These are phyloP conservation scores for Heliconius eleuchia DNA, from an alignment of 1,140 invertebrate genomes.

Conservation along the genomic window DNA sequence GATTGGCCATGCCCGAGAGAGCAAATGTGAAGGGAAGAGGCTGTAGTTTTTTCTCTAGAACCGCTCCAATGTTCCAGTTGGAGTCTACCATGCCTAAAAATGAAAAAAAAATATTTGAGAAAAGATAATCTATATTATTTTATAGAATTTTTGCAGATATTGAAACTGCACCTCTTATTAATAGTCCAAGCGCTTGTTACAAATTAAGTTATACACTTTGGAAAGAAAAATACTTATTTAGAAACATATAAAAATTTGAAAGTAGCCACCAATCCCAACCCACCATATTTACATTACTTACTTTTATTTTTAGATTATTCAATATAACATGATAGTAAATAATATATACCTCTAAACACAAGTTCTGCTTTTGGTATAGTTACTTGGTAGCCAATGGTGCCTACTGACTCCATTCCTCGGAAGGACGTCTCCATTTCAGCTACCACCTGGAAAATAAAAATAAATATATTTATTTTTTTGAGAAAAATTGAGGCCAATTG, in stretches of 20 bases:
- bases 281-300: no score
- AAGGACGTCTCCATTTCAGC: slow-evolving; percentile 94
- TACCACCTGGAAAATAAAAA: slow-evolving; percentile 83
- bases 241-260: no score
- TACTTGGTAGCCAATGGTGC: slow-evolving; percentile 96
- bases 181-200: no score
- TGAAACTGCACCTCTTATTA: no score
- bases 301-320: no score
- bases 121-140: neutral
- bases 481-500: neutral
- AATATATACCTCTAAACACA: slow-evolving; percentile 91
- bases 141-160: no score
- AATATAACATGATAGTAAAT: no score
- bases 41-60: slow-evolving; percentile 95
- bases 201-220: no score
- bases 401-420: slow-evolving; percentile 94
- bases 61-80: slow-evolving; percentile 97
- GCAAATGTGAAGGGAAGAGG: slow-evolving; percentile 97
- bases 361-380: slow-evolving; percentile 98
- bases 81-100: slow-evolving; percentile 92
- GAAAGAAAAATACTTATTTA: no score
- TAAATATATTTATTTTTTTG: neutral
- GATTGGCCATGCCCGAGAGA: slow-evolving; percentile 96
- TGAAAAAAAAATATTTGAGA: slow-evolving; percentile 9
- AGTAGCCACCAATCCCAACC: no score